Base-by-base conservation (phyloP, 2,113 vertebrate genomes). In the Rana temporaria region DNA sequence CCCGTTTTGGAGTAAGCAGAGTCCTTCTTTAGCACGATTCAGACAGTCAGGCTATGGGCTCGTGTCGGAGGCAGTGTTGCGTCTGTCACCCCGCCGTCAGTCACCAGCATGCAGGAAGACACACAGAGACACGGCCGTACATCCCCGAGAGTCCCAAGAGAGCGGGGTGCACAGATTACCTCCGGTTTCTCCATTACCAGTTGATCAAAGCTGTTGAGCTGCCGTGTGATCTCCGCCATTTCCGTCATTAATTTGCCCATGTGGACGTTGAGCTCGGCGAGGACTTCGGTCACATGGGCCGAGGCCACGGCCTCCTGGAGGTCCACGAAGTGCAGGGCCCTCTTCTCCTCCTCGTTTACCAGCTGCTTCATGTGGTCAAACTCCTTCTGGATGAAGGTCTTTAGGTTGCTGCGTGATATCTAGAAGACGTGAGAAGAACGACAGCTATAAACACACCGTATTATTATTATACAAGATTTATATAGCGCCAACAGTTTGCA, bases 181-280 rank as follows among this genome's bases (percentile, higher is more conserved):
- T 91, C 88, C 2, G 88, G 79, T 78, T 90, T 93, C 55, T 90
- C 85, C 81, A 89, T 86, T 86, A 91, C 92, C 6, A 92, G 88
- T 64, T 94, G 89, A 84, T 91, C 94, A 86, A 96, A 92, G 85
- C 91, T 90, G 77, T 90, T 92, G 52, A 88, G 90, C 86, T 96
- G 92, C 79, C 91, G 91, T 75, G 92, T 96, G 88, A 96, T 93
- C 89, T 92, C 93, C 84, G 90, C 91, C 93, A 96, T 96, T 84
- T 96, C 95, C 68, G 95, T 93, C 86, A 95, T 94, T 77, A 95
- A 86, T 19, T 92, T 93, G 86, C 93, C 90, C 0, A 95, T 91
- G 74, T 94, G 86, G 6, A 92, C 87, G 0, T 72, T 86, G 84
- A 96, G 95, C 85, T 96, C 93, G 0, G 94, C 92, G 14, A 97